A percentile compares a stretch with the other conserved stretches of the same genome.
Conservation (phyloP, 2,113 vertebrate genomes). For the Chaetodon auriga region DNA sequence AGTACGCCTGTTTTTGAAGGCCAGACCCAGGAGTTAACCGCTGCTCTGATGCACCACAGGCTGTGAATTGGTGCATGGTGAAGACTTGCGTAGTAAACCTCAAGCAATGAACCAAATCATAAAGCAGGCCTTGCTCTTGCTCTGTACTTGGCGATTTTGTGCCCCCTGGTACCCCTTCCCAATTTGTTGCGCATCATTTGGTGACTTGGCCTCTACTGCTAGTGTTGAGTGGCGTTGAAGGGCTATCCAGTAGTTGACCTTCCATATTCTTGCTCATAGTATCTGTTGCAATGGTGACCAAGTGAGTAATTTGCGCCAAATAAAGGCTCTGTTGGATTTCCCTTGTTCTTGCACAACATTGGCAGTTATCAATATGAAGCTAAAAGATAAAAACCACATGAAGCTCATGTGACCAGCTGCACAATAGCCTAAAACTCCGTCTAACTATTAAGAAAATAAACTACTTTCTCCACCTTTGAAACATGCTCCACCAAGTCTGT, state of each 20-base stretch:
- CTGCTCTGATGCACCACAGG: constrained; percentile 40
- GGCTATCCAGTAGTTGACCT: background rate
- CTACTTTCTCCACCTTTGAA: background rate
- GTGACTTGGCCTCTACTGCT: background rate
- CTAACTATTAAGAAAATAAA: background rate
- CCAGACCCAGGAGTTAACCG: constrained; percentile 30
- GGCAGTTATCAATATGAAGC: no score
- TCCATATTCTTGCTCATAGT: background rate
- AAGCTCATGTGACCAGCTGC: background rate
- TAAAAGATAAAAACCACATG: background rate
- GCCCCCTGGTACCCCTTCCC: no score
- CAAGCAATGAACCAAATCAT: constrained; percentile 21
- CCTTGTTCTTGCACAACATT: background rate
- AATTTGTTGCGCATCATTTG: background rate
- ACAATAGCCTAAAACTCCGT: background rate
- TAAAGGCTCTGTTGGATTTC: background rate
- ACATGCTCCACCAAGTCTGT: background rate
- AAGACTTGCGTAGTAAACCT: constrained; percentile 46
- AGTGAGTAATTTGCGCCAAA: background rate
- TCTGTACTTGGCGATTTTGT: background rate
- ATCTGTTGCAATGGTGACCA: background rate
- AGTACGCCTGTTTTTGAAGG: background rate
- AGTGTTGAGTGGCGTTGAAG: background rate
- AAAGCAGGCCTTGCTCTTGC: constrained; percentile 11
- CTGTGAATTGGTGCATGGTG: constrained; percentile 52